Conservation (phyloP, 1,140 invertebrate genomes). For the Cherax quadricarinatus region DNA sequence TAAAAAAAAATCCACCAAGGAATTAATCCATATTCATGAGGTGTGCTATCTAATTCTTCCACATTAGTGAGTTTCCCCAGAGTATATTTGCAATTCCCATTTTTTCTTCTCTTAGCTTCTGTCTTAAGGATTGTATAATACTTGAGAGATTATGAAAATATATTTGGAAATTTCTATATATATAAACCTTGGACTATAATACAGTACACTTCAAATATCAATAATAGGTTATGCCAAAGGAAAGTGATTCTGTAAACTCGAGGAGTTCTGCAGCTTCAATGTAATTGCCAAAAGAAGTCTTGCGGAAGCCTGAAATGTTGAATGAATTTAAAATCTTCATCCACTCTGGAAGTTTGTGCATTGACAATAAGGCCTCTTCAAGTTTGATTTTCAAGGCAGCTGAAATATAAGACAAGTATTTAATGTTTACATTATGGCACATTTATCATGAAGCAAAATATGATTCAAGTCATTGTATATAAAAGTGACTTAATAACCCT, state of each 20-base stretch:
- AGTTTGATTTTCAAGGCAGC: conserved; percentile 78
- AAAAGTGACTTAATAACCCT: too few relatives aligned
- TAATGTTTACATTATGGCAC: too few relatives aligned
- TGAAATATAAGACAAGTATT: conserved; percentile 74
- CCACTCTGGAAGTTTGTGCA: conserved; percentile 77
- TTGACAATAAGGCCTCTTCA: conserved; percentile 77
- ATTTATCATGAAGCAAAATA: too few relatives aligned
- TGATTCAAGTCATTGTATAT: too few relatives aligned
- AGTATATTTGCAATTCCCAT: too few relatives aligned
- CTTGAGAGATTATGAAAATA: conserved; percentile 2
- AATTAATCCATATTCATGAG: too few relatives aligned
- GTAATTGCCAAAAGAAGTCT: conserved; percentile 78
- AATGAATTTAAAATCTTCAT: conserved; percentile 79
- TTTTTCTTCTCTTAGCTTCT: too few relatives aligned
- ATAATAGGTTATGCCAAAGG: conserved; percentile 80
- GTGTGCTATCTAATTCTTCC: too few relatives aligned
- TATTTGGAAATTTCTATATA: not conserved
- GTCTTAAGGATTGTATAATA: not conserved
- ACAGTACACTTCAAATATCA: conserved; percentile 74
- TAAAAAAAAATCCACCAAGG: too few relatives aligned
- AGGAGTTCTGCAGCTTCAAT: conserved; percentile 79
- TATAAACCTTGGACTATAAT: not conserved
- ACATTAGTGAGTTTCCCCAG: too few relatives aligned
- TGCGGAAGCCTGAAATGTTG: conserved; percentile 79
- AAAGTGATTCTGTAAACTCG: conserved; percentile 78